Evolutionary conservation across 2,888 invertebrate genomes (phyloP), one percentile per base, ranked within the genome.

Genomic region (Megaustenia siamemsis): DNA sequence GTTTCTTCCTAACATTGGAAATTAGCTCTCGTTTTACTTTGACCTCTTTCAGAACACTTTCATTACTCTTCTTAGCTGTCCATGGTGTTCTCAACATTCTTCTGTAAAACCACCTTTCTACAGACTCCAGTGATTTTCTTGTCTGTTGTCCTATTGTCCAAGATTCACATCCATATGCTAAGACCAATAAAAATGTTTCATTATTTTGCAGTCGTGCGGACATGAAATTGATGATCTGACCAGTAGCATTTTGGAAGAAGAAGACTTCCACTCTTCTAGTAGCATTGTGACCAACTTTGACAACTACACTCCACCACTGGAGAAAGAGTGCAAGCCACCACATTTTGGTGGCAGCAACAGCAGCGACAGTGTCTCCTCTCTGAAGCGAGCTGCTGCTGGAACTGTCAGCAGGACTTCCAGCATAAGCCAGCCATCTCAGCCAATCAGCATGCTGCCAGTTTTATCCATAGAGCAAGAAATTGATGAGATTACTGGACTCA

Each of bases 391-490:
- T 3, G 53, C 28, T 21, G 40, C 40, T 5, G 78, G 63, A 35
- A 78, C 63, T n/a, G 12, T 60, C 10, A 60, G n/a, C 60, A 63
- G 78, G n/a, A 60, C 63, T 40, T 12, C 63, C 8, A 78, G 43
- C 32, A 4, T 32, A 21, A 60, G 78, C 78, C 78, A 78, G 32
- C 32, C 78, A 28, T 18, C 28, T 32, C 63, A 40, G 18, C 35
- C 66, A 35, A 68, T 77, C n/a, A 77, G 49, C 53, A 77, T 83
- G 68, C 10, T 83, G 53, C 63, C 83, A 10, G 49, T 49, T 18
- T 4, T 83, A 28, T 40, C 83, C 15, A 66, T 83, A 4, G 77
- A 83, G 40, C 68, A 83, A 38, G 83, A 83, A 56, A 53, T 76
- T 35, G 68, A 63, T 49, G 69, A 83, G 38, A 77, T 83, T 24